Base-by-base conservation (phyloP, 1,140 invertebrate species). In the Bombus huntii region DNA sequence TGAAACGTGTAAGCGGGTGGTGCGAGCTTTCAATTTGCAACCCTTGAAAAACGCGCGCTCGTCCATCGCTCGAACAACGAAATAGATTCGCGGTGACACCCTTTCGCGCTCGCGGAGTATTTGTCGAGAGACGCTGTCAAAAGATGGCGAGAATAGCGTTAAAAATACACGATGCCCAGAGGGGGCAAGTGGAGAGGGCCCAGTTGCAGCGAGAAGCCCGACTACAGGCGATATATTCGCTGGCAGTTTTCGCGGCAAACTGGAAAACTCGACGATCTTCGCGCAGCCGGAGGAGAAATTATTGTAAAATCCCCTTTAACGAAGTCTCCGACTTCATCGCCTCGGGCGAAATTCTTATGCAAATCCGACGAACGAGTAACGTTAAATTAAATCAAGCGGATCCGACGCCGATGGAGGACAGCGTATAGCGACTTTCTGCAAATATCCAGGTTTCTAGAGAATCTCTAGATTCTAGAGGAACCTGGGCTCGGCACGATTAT, bases 321-420 rank as follows among this genome's bases (percentile, higher is more conserved):
- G 47, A 88, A 86, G 66, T 89, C 78, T 68, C 70, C 12, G 70
- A 78, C 88, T 84, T 28, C 37, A 57, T 85, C 73, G 79, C 78
- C 76, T 87, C 66, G 57, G 68, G 83, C 28, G 71, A 65, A 75
- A 87, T 87, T 89, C 86, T 89, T 87, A 85, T 89, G 85, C 82
- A 87, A 89, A 90, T 90, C 76, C 73, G n/a, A 47, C 73, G 66
- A 57, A 47, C 57, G 65, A 80, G 44, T 71, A 85, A 89, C 59
- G 88, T 90, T 89, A 82, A 89, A 89, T 90, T 89, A 90, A 90
- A 89, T 90, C 86, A 62, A 87, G 57, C 77, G 53, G 73, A 90
- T 80, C 53, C 68, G 68, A 39, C 1, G 34, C 31, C 31, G 15
- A 34, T 22, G 6, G 31, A 18, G 34, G 15, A 25, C 66, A 34